Conservation (phyloP, 2,113 vertebrate species). For the Nansenia antarctica region DNA sequence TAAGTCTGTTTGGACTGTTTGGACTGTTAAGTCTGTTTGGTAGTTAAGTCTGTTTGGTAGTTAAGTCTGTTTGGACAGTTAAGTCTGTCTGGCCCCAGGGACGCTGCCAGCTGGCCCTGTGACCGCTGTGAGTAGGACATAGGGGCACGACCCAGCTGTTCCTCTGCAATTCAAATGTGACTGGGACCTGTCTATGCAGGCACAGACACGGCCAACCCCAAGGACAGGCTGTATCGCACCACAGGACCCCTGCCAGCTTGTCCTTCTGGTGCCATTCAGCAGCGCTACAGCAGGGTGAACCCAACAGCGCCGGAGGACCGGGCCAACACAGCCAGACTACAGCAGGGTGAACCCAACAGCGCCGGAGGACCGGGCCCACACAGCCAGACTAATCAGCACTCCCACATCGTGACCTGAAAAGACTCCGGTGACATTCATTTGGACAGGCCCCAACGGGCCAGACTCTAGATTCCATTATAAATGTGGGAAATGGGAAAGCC, state of each 20-base stretch:
- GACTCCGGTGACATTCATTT: too few relatives aligned
- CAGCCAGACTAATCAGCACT: background rate
- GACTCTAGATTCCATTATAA: too few relatives aligned
- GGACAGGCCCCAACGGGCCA: too few relatives aligned
- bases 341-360: background rate
- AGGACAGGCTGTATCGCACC: background rate
- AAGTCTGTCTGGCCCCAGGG: too few relatives aligned
- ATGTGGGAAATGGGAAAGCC: too few relatives aligned
- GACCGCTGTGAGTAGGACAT: too few relatives aligned
- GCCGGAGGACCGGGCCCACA: background rate
- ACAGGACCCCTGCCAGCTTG: background rate
- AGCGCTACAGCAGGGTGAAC: background rate
- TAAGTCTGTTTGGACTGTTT: too few relatives aligned
- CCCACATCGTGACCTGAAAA: too few relatives aligned
- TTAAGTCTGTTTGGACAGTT: too few relatives aligned
- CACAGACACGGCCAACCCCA: slow-evolving; percentile 17
- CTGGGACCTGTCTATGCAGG: background rate
- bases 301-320: background rate
- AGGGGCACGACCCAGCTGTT: slow-evolving; percentile 8
- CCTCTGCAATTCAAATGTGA: slow-evolving; percentile 1
- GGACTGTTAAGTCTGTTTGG: too few relatives aligned
- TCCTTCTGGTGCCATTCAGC: background rate
- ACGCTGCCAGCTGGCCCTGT: slow-evolving; percentile 7
- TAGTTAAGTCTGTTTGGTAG: too few relatives aligned
- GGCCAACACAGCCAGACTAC: background rate